These are phyloP conservation scores for Trinorchestia longiramus DNA, from an alignment of 1,140 invertebrate genomes.

Conservation along the genomic window DNA sequence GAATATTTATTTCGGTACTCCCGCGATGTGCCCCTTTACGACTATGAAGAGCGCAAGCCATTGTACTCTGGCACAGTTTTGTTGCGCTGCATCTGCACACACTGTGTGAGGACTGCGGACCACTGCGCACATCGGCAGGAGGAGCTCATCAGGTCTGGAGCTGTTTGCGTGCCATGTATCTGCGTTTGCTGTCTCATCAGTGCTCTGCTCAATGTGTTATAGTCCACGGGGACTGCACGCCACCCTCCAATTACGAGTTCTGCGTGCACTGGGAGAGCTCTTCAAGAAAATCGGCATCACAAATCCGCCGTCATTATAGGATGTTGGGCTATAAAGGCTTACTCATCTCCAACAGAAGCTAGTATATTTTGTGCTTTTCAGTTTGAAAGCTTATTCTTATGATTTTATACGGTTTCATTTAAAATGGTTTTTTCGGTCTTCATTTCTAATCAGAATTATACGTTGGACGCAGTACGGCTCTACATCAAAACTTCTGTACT, in stretches of 20 bases:
- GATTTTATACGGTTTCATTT: not conserved
- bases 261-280: not conserved
- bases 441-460: not conserved
- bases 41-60: not conserved
- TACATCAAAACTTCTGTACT: not conserved
- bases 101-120: not conserved
- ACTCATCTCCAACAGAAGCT: not conserved
- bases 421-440: not conserved
- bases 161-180: not conserved
- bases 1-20: not conserved
- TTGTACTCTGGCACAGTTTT: not conserved
- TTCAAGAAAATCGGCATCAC: not conserved
- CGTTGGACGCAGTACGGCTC: not conserved
- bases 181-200: not conserved
- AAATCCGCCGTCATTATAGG: not conserved
- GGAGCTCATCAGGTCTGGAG: not conserved
- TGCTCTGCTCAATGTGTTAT: not conserved
- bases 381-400: no score
- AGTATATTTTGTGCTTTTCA: not conserved
- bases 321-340: not conserved
- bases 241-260: slow-evolving; percentile 6
- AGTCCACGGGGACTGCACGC: slow-evolving; percentile 3
- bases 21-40: not conserved
- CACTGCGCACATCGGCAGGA: not conserved
- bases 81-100: not conserved